phyloP scores from a whole-genome alignment of 92 coral and sea anemone genomes.

The Montipora capitata region DNA sequence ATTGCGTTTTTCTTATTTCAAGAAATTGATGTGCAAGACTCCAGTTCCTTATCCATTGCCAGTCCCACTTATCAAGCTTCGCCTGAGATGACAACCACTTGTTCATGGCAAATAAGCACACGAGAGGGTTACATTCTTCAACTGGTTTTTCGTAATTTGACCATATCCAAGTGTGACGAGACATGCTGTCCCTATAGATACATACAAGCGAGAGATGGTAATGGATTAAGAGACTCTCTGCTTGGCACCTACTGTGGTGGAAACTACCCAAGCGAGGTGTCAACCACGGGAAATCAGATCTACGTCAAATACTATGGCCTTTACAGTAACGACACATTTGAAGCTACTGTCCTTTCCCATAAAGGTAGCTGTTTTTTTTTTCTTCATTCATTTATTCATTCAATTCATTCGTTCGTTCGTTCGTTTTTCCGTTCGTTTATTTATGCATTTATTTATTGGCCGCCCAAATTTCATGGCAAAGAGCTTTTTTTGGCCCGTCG shows the following conservation, averaged over 20 bases:
- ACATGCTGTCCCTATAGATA: slow-evolving; percentile 1
- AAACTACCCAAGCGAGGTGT: neutral
- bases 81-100: neutral
- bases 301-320: slow-evolving; percentile 6
- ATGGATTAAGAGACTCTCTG: neutral
- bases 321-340: neutral
- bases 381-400: neutral
- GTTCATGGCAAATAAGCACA: slow-evolving; percentile 10
- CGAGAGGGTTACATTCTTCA: slow-evolving; percentile 22
- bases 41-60: neutral
- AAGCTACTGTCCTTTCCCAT: slow-evolving; percentile 3
- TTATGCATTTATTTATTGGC: no score
- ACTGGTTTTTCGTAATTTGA: neutral
- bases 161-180: neutral
- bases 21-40: neutral
- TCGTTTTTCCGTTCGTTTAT: neutral
- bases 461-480: no score
- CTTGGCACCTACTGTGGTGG: slow-evolving; percentile 19
- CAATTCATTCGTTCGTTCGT: neutral
- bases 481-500: no score
- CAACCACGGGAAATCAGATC: slow-evolving; percentile 21
- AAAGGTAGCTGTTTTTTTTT: neutral
- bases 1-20: neutral
- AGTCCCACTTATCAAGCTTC: neutral
- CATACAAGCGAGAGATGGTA: slow-evolving; percentile 9